These are phyloP conservation scores for Sebastes fasciatus DNA, from an alignment of 2,113 vertebrate species.

Conservation along the genomic window DNA sequence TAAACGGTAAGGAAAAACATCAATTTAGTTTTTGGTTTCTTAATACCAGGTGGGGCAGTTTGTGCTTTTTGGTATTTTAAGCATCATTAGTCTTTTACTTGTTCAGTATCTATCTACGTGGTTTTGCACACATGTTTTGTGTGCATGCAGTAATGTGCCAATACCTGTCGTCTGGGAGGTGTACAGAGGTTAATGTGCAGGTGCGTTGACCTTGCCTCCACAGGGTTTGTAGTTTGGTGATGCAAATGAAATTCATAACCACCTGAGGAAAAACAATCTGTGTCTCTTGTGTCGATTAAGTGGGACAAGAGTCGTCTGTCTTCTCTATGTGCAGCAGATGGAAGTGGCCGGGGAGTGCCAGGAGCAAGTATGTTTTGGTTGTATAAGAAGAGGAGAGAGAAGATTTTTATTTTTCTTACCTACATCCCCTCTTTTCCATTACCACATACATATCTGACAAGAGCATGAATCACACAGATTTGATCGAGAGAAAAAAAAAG, in stretches of 20 bases:
- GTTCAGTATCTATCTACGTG: background rate
- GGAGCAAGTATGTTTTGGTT: conserved; percentile 35
- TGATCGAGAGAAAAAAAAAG: background rate
- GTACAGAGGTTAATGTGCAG: conserved; percentile 56
- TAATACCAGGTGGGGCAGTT: background rate
- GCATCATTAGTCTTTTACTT: conserved; percentile 9
- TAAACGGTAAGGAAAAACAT: conserved; percentile 16
- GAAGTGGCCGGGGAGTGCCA: conserved; percentile 40
- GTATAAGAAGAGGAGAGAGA: background rate
- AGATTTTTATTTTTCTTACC: background rate
- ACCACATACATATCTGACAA: background rate
- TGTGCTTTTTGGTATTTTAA: conserved; percentile 27
- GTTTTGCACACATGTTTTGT: conserved; percentile 28
- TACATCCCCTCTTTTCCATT: background rate
- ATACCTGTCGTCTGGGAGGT: conserved; percentile 17
- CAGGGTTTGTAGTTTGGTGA: conserved; percentile 61
- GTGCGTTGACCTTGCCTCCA: conserved; percentile 66
- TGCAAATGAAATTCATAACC: conserved; percentile 78
- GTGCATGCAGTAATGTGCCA: conserved; percentile 5
- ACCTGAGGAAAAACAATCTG: conserved; percentile 79
- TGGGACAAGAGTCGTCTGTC: conserved; percentile 70
- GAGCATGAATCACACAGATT: background rate
- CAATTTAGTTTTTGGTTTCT: background rate
- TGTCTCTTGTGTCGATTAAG: conserved; percentile 74
- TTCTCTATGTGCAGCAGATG: conserved; percentile 69